phyloP scores from a whole-genome alignment of 2,797 vertebrate species.

The Florisuga fusca region DNA sequence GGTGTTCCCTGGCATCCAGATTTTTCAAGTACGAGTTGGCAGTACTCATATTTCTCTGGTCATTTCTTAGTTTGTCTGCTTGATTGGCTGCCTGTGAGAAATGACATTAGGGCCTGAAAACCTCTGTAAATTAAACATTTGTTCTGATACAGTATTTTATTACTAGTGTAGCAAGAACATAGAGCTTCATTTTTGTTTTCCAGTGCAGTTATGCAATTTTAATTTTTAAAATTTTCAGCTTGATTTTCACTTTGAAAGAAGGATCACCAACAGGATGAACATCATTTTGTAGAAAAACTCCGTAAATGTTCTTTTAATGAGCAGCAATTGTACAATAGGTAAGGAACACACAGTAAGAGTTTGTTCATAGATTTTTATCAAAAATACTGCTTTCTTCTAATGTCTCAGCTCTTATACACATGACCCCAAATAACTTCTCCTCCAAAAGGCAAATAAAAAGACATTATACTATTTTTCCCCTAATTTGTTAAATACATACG shows the following conservation, averaged over 20 bases:
- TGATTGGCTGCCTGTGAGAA: neutral
- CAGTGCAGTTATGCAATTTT: neutral
- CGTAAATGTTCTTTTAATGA: neutral
- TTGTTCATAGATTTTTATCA: neutral
- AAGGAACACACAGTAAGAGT: neutral
- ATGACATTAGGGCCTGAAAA: neutral
- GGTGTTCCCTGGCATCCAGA: neutral
- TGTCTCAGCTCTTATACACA: neutral
- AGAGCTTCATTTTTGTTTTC: neutral
- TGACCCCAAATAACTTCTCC: neutral
- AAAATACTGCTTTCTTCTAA: neutral
- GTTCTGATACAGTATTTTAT: neutral
- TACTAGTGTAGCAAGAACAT: neutral
- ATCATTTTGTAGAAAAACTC: neutral
- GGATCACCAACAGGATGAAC: neutral
- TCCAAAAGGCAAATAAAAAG: neutral
- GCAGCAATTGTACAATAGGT: neutral
- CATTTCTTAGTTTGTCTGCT: neutral
- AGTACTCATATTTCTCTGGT: neutral
- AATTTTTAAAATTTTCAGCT: neutral
- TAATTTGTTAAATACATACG: neutral
- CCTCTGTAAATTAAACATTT: neutral
- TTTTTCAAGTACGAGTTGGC: neutral
- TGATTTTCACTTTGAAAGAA: slow-evolving; percentile 13
- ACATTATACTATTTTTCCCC: neutral